Evolutionary conservation across 1,140 invertebrate species (phyloP).

Genomic region (Drosophila kikkawai): DNA sequence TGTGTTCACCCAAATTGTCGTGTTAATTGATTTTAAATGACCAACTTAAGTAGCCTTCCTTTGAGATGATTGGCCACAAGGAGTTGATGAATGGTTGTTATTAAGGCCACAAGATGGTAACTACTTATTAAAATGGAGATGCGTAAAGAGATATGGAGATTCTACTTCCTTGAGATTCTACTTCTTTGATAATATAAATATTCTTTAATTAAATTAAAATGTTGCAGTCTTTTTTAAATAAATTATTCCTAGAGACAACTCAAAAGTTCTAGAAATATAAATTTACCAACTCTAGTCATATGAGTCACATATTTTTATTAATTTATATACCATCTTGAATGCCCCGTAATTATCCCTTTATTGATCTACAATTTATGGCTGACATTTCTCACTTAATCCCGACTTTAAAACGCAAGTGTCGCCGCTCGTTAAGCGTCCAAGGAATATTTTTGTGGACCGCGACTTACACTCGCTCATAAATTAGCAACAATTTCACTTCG

Average conservation of each 20-base stretch:
- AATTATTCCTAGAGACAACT: not conserved
- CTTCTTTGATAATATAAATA: not conserved
- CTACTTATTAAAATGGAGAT: not conserved
- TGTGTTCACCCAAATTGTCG: slow-evolving; percentile 56
- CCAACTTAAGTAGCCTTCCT: slow-evolving; percentile 39
- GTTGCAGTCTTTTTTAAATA: not conserved
- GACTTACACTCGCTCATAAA: slow-evolving; percentile 61
- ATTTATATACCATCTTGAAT: not conserved
- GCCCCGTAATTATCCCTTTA: slow-evolving; percentile 1
- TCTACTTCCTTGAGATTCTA: not conserved
- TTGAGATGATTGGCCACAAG: slow-evolving; percentile 31
- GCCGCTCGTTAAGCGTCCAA: slow-evolving; percentile 59
- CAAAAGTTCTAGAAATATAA: not conserved
- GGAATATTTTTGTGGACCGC: slow-evolving; percentile 48
- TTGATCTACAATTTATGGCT: slow-evolving; percentile 39
- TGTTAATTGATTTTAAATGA: slow-evolving; percentile 81
- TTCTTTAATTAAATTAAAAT: not conserved
- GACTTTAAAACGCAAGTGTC: slow-evolving; percentile 45
- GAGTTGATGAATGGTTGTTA: slow-evolving; percentile 24
- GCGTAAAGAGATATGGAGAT: not conserved
- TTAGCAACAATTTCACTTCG: slow-evolving; percentile 79
- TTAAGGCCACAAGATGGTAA: not conserved
- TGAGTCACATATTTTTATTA: not conserved
- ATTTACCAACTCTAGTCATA: too few species aligned
- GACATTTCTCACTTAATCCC: slow-evolving; percentile 23